Evolutionary conservation across 2,888 invertebrate species (phyloP).

Genomic region (Cerastis rubricosa): DNA sequence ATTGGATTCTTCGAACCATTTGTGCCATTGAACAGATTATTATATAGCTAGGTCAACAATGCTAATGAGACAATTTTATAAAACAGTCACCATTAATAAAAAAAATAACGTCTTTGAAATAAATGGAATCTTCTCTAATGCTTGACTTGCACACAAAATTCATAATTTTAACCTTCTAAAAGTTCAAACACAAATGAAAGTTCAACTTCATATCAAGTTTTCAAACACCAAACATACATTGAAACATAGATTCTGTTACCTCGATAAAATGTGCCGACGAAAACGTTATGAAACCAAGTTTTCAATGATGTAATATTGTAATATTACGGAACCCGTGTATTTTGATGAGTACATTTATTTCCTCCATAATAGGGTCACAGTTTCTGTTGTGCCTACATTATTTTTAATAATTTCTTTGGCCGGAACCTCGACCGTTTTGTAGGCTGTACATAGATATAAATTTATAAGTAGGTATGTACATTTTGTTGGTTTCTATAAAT

Average conservation of each 20-base stretch:
- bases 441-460: neutral
- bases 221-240: neutral
- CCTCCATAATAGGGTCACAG: conserved; percentile 33
- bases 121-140: neutral
- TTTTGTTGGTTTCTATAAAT: conserved; percentile 1
- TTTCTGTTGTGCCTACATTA: conserved; percentile 40
- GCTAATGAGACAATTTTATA: neutral
- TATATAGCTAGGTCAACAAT: no score
- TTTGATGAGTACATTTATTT: conserved; percentile 39
- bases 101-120: neutral
- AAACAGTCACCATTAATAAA: neutral
- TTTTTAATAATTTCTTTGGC: conserved; percentile 47
- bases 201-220: conserved; percentile 7
- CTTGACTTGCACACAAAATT: no score
- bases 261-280: neutral
- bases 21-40: neutral
- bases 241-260: conserved; percentile 21
- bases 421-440: conserved; percentile 18
- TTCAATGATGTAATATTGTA: conserved; percentile 1
- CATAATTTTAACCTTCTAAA: neutral
- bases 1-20: neutral
- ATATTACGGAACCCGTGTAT: conserved; percentile 18
- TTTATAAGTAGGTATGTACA: neutral
- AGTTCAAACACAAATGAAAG: neutral
- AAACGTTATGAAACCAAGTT: conserved; percentile 1